Evolutionary conservation across 2,888 invertebrate species (phyloP).

Genomic region (Sclerodermus sp.): DNA sequence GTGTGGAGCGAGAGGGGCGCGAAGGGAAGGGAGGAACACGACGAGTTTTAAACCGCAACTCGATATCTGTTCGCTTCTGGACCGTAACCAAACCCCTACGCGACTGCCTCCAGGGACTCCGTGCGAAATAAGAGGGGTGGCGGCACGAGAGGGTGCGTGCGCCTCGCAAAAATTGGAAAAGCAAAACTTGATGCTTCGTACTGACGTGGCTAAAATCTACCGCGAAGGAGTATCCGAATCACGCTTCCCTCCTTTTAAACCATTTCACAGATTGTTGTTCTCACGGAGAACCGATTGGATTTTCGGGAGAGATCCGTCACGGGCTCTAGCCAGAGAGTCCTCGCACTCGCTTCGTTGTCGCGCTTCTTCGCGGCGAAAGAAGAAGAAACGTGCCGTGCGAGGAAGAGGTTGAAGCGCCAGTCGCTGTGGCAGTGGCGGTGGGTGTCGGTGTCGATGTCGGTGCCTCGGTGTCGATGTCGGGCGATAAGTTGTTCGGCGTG

Average conservation of each 20-base stretch:
- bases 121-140: constrained; percentile 32
- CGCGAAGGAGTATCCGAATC: no score
- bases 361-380: no score
- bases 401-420: background rate
- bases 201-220: no score
- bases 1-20: constrained; percentile 7
- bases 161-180: constrained; percentile 28
- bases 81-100: constrained; percentile 36
- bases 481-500: constrained; percentile 31
- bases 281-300: no score
- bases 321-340: no score
- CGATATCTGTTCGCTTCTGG: constrained; percentile 50
- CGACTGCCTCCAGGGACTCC: constrained; percentile 34
- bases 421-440: no score
- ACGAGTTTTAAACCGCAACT: constrained; percentile 53
- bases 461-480: background rate
- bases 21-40: constrained; percentile 17
- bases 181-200: constrained; percentile 11
- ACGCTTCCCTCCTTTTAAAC: no score
- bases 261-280: background rate
- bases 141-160: constrained; percentile 16
- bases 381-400: background rate
- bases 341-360: no score
- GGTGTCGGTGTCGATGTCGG: background rate
- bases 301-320: no score